Evolutionary conservation across 1,140 invertebrate species (phyloP), one percentile per base, ranked within the genome.

Genomic region (Trichonephila clavata): DNA sequence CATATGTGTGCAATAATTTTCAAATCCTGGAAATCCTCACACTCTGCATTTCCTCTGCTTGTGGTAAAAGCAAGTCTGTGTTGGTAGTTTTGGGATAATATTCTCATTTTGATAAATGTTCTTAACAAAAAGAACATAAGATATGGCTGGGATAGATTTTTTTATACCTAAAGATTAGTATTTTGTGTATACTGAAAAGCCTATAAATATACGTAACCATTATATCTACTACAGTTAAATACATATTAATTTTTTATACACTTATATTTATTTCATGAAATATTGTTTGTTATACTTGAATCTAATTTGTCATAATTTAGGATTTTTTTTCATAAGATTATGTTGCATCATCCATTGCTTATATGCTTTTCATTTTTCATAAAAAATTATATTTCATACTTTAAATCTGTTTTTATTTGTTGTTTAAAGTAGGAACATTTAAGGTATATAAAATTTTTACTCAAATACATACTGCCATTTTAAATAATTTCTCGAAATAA

Each of bases 131-230:
- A 77, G 71, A 77, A 32, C 71, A 77, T 77, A n/a, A 13, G 39
- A 57, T 84, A 84, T 84, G 81, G 81, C 81, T 84, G 81, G 81
- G 81, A 84, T 84, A 84, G 81, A 57, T 59, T 24, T 84, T n/a
- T 77, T 84, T 84, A 84, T 84, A 84, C 57, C 81, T 84, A 84
- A 57, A 84, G 81, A 84, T 21, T 84, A 84, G 81, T 84, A 84
- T 84, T 84, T 84, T 84, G 81, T 84, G 81, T 84, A 84, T 59
- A 57, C 81, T 84, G 43, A 84, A 57, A 21, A 84, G 21, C 71
- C 71, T 77, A 77, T 32, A 32, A 77, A 77, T 77, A 77, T 77
- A 77, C 71, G 71, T 77, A 77, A 39, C 32, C 18, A 39, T 39
- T 77, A 77, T 20, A 27, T 77, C 18, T 77, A 20, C 24, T 77